A percentile compares a stretch with the other conserved stretches of the same genome.
Conservation (phyloP, 2,888 invertebrate genomes). For the Pollenia angustigena region DNA sequence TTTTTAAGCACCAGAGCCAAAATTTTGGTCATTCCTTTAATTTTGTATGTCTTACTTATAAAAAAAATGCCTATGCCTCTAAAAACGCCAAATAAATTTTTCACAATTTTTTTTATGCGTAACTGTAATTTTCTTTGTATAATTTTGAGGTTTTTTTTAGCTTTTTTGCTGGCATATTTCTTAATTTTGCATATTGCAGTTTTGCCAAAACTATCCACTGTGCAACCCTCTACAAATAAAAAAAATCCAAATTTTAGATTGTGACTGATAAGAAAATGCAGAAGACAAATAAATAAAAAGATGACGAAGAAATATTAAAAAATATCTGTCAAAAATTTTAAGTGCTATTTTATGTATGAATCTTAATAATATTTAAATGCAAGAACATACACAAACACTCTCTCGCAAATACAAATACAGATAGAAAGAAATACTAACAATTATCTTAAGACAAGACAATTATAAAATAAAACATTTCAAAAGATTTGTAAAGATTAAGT, state of each 20-base stretch:
- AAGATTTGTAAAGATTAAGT: slow-evolving; percentile 63
- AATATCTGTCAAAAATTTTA: slow-evolving; percentile 32
- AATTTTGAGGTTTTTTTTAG: too few species aligned
- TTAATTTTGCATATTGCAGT: too few species aligned
- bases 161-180: too few species aligned
- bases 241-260: slow-evolving; percentile 40
- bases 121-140: too few species aligned
- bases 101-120: too few species aligned
- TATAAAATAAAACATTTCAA: slow-evolving; percentile 53
- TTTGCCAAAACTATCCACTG: not conserved
- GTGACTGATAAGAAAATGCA: slow-evolving; percentile 16
- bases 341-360: slow-evolving; percentile 60
- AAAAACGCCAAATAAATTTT: too few species aligned
- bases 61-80: too few species aligned
- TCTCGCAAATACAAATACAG: not conserved
- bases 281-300: not conserved
- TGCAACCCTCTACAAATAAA: not conserved
- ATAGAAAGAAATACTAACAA: slow-evolving; percentile 16
- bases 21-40: too few species aligned
- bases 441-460: slow-evolving; percentile 41
- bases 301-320: slow-evolving; percentile 18
- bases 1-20: too few species aligned
- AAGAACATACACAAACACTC: not conserved
- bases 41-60: too few species aligned
- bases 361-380: slow-evolving; percentile 36